These are phyloP conservation scores for Turnix velox DNA, from an alignment of 2,113 vertebrate species.

Conservation along the genomic window DNA sequence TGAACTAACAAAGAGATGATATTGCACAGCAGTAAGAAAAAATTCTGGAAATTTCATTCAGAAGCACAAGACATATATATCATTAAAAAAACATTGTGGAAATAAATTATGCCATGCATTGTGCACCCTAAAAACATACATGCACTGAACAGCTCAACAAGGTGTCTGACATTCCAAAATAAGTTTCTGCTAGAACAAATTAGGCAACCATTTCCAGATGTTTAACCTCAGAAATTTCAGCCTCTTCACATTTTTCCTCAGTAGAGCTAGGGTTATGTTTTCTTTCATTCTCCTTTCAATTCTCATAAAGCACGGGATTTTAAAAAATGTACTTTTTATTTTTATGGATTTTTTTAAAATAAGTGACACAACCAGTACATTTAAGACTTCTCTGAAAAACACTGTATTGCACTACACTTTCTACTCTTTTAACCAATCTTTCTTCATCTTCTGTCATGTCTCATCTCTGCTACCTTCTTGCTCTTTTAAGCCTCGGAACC, in stretches of 20 bases:
- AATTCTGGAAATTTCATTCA: neutral
- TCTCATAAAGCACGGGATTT: neutral
- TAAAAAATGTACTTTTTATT: neutral
- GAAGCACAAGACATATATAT: neutral
- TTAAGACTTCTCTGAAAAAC: neutral
- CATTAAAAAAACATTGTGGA: neutral
- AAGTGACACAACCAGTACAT: too few relatives aligned
- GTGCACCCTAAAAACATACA: neutral
- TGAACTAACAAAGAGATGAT: neutral
- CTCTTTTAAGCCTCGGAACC: slow-evolving; percentile 1
- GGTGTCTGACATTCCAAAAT: neutral
- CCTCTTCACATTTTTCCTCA: neutral
- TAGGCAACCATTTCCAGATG: neutral
- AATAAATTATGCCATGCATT: neutral
- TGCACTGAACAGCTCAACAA: neutral
- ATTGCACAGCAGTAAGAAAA: neutral
- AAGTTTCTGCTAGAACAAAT: neutral
- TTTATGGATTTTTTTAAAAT: too few relatives aligned
- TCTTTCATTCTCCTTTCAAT: neutral
- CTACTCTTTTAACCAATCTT: neutral
- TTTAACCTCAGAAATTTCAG: neutral
- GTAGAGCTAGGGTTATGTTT: neutral
- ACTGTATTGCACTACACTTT: neutral
- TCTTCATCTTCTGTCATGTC: neutral
- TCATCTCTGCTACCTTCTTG: slow-evolving; percentile 5